phyloP scores from a whole-genome alignment of 2,888 invertebrate species.

The Mesochorus sp. region DNA sequence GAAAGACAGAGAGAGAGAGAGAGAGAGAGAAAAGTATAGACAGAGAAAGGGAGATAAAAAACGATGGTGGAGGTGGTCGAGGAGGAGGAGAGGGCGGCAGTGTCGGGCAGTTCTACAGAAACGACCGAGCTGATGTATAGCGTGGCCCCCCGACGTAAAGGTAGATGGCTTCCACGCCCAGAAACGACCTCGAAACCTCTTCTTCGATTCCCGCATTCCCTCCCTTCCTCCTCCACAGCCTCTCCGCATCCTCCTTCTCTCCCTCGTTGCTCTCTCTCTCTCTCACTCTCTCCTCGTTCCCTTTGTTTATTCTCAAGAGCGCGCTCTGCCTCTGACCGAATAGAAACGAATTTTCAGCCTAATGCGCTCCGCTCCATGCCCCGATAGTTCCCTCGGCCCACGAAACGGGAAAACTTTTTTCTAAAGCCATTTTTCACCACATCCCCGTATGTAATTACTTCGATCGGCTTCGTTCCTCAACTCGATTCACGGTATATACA shows the following conservation, averaged over 20 bases:
- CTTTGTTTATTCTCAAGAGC: conserved; percentile 54
- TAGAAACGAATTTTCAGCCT: conserved; percentile 53
- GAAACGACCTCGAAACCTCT: conserved; percentile 75
- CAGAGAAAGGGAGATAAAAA: conserved; percentile 30
- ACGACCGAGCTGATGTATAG: conserved; percentile 64
- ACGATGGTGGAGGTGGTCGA: conserved; percentile 55
- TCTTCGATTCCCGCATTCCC: conserved; percentile 57
- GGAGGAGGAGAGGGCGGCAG: conserved; percentile 64
- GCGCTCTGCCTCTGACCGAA: conserved; percentile 17
- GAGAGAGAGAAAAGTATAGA: conserved; percentile 18
- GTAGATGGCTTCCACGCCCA: conserved; percentile 78
- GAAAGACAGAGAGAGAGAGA: conserved; percentile 24
- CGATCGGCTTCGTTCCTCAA: conserved; percentile 15
- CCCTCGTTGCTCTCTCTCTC: conserved; percentile 1
- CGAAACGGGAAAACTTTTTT: conserved; percentile 47
- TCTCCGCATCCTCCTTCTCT: conserved; percentile 19
- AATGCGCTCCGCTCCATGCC: conserved; percentile 34
- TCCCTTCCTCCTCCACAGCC: conserved; percentile 9
- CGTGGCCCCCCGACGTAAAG: conserved; percentile 67
- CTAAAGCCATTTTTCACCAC: conserved; percentile 46
- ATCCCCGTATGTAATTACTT: conserved; percentile 51
- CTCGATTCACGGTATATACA: conserved; percentile 20
- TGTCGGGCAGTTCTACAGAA: conserved; percentile 63
- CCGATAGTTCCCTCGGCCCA: neutral
- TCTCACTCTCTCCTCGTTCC: conserved; percentile 21